Conservation (phyloP, 2,888 invertebrate species). For the Ichneumoninae sp. region DNA sequence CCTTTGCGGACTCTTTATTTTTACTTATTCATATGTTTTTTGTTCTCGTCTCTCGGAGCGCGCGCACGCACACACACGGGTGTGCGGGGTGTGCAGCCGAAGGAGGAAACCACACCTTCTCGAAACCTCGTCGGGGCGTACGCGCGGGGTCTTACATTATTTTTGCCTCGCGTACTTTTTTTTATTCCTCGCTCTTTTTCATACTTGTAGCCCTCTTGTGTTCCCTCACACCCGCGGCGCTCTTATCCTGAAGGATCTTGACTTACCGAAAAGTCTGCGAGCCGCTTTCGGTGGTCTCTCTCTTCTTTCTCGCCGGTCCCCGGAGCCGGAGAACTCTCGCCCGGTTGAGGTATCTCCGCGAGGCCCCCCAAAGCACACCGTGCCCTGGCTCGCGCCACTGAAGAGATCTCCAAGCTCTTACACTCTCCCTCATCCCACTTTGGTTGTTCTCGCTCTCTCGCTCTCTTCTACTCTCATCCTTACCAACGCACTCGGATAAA, state of each 20-base stretch:
- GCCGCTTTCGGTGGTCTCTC: conserved; percentile 65
- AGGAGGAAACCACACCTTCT: conserved; percentile 25
- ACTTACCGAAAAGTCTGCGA: conserved; percentile 65
- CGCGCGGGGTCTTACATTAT: conserved; percentile 40
- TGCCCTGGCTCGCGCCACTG: conserved; percentile 61
- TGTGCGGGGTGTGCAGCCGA: background rate
- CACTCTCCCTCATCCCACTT: background rate
- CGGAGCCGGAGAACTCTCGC: conserved; percentile 10
- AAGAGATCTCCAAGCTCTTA: conserved; percentile 40
- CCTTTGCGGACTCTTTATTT: background rate
- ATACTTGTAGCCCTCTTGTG: conserved; percentile 56
- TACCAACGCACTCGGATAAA: conserved; percentile 50
- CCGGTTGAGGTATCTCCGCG: background rate
- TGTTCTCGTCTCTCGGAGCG: conserved; percentile 18
- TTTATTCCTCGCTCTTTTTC: conserved; percentile 51
- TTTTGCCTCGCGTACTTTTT: conserved; percentile 50
- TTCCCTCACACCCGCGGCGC: conserved; percentile 56
- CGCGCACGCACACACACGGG: conserved; percentile 20
- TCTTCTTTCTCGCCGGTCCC: conserved; percentile 35
- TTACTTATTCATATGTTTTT: conserved; percentile 17
- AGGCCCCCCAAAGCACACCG: background rate
- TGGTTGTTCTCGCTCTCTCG: background rate
- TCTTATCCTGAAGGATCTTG: conserved; percentile 67
- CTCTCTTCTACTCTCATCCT: conserved; percentile 18
- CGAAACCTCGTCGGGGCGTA: conserved; percentile 20